These are phyloP conservation scores for Typhlomys cinereus DNA, from an alignment of 2,113 vertebrate genomes.

Conservation along the genomic window DNA sequence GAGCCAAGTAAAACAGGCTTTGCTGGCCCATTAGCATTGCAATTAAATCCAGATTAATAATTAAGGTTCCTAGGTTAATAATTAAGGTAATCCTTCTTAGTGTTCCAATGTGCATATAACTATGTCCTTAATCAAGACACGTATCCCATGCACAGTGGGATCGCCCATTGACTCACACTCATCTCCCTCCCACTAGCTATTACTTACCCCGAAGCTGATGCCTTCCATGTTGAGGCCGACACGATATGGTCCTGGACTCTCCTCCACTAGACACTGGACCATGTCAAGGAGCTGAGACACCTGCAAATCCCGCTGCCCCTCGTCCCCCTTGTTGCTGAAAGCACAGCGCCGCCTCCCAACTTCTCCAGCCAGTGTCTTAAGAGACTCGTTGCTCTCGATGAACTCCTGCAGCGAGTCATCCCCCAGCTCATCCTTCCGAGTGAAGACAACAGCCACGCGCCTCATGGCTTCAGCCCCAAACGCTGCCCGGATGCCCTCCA, in stretches of 20 bases:
- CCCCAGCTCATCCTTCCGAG: conserved; percentile 55
- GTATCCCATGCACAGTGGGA: background rate
- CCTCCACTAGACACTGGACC: fast-evolving
- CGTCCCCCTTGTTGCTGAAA: conserved; percentile 11
- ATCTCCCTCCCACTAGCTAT: background rate
- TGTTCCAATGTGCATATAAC: background rate
- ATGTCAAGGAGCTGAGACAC: background rate
- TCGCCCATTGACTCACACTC: background rate
- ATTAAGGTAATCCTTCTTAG: background rate
- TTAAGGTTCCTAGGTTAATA: background rate
- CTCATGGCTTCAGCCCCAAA: background rate
- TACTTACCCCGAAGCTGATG: background rate
- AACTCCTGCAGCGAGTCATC: background rate
- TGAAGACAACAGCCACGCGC: conserved; percentile 6
- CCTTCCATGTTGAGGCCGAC: background rate
- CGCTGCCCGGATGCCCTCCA: fast-evolving
- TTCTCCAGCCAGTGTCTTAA: background rate
- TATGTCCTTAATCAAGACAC: background rate
- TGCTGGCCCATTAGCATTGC: no score
- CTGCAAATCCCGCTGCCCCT: background rate
- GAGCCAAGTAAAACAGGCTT: no score
- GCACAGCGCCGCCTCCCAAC: background rate
- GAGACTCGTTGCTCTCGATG: fast-evolving
- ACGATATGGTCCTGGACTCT: fast-evolving
- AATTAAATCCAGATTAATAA: background rate